Percentiles rank a stretch among this genome's conserved stretches.
Evolutionary conservation across 2,797 vertebrate species (phyloP).

Genomic region (Alauda arvensis): DNA sequence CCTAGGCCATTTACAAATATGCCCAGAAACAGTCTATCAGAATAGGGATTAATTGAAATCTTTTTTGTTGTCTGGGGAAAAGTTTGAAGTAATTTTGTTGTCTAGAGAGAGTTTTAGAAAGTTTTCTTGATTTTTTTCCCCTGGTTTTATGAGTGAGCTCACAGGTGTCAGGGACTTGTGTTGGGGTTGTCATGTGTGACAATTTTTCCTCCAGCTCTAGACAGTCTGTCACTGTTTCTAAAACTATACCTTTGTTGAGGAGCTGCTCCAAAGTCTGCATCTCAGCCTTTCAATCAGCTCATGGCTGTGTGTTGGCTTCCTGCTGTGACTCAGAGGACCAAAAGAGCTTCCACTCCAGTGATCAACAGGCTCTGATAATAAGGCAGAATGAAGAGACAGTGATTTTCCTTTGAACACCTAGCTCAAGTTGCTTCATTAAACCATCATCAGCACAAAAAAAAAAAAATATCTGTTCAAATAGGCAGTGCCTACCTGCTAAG

Average conservation of each 20-base stretch:
- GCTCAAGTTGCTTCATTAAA: conserved; percentile 22
- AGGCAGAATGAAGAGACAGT: not conserved
- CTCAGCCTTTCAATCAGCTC: not conserved
- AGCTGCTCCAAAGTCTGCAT: not conserved
- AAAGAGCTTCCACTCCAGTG: conserved; percentile 1
- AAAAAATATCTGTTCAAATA: not conserved
- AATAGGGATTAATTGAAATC: conserved; percentile 58
- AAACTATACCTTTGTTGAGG: not conserved
- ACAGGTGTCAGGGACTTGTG: not conserved
- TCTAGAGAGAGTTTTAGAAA: conserved; percentile 31
- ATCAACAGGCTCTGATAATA: not conserved
- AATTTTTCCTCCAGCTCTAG: not conserved
- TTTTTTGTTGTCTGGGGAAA: conserved; percentile 40
- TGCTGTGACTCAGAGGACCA: conserved; percentile 25
- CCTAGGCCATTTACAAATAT: conserved; percentile 43
- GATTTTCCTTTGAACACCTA: not conserved
- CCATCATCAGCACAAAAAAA: not conserved
- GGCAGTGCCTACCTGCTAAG: not conserved
- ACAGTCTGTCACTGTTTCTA: not conserved
- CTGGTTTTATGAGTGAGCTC: not conserved
- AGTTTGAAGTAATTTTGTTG: conserved; percentile 15
- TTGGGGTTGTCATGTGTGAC: not conserved
- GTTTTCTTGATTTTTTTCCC: not conserved
- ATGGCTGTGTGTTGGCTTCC: not conserved
- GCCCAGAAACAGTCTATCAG: conserved; percentile 46